Evolutionary conservation across 2,888 invertebrate species (phyloP), one percentile per base, ranked within the genome.

Genomic region (Dasysyrphus albostriatus): DNA sequence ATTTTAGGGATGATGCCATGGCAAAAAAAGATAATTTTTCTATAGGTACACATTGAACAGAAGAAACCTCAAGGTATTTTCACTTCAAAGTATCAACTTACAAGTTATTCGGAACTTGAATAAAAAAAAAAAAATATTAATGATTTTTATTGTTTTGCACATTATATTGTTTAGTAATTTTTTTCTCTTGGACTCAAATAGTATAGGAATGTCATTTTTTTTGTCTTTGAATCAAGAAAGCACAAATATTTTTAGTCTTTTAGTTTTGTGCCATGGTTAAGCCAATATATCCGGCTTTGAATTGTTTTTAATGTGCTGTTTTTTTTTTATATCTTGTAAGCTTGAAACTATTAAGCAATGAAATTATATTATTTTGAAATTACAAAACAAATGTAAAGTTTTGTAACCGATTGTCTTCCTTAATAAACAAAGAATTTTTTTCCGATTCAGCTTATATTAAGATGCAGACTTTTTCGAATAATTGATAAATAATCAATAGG

Each of bases 91-190:
- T 67, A 61, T 83, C 51, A 39, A 51, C 42, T 83, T 78, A 65
- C 82, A 59, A 73, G 72, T 67, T 78, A 78, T 59, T 67, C 42
- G 56, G 39, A 44, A 49, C 42, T 47, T 29, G 24, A 47, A 47
- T 51, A 58, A 56, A 58, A 78, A 51, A 54, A 9, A 67, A 73
- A 51, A 54, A 9, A 67, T 67, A 83, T 78, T 83, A 69, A 83
- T 78, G 44, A 54, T 61, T 44, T 44, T 29, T 69, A 75, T 81
- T 75, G 69, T 69, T 69, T 69, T 54, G 69, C 24, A 39, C 65
- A 34, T 67, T 61, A 37, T 67, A 47, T 44, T 49, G 65, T 47
- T 49, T 49, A 34, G 5, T 34, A 1, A n/a, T 44, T 67, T 67
- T 51, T 69, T 19, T 29, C 7, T 37, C 1, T 69, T 51, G n/a